These are phyloP conservation scores for Drosophila bocki DNA, from an alignment of 1,140 invertebrate genomes.

Conservation along the genomic window DNA sequence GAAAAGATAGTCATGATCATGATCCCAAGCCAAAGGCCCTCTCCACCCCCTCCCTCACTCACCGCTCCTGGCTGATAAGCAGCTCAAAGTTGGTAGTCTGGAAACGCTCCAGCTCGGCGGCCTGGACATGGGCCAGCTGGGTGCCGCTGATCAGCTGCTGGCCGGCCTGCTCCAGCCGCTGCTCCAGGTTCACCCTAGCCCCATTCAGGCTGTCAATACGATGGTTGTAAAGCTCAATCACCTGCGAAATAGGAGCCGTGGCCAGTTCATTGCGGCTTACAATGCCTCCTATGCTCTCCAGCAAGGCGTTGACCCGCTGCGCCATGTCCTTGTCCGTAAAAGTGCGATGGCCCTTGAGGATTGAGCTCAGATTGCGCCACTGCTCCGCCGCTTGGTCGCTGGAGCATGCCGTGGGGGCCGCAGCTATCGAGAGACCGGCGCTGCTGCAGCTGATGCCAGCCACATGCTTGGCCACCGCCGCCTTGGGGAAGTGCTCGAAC, in stretches of 20 bases:
- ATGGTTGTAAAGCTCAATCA: constrained; percentile 80
- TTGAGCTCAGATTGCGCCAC: constrained; percentile 76
- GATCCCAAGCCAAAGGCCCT: background rate
- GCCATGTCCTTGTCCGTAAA: constrained; percentile 73
- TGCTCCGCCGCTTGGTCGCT: constrained; percentile 55
- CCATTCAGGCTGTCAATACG: constrained; percentile 77
- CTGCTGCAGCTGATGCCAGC: constrained; percentile 54
- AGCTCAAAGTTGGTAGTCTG: constrained; percentile 81
- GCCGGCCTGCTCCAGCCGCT: constrained; percentile 77
- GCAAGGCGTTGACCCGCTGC: constrained; percentile 67
- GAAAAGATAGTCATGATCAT: background rate
- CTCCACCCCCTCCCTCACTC: background rate
- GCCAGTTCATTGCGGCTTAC: constrained; percentile 70
- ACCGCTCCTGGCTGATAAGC: constrained; percentile 80
- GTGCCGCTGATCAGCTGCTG: constrained; percentile 56
- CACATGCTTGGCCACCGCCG: constrained; percentile 72
- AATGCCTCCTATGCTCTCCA: constrained; percentile 65
- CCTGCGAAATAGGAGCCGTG: constrained; percentile 72
- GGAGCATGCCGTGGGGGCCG: background rate
- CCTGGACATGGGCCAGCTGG: constrained; percentile 73
- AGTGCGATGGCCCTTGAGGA: constrained; percentile 71
- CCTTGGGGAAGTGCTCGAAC: constrained; percentile 74
- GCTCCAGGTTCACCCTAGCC: constrained; percentile 48
- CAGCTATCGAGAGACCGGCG: background rate
- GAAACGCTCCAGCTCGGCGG: constrained; percentile 76